Conservation (phyloP, 2,113 vertebrate genomes). For the Tamias sibiricus region DNA sequence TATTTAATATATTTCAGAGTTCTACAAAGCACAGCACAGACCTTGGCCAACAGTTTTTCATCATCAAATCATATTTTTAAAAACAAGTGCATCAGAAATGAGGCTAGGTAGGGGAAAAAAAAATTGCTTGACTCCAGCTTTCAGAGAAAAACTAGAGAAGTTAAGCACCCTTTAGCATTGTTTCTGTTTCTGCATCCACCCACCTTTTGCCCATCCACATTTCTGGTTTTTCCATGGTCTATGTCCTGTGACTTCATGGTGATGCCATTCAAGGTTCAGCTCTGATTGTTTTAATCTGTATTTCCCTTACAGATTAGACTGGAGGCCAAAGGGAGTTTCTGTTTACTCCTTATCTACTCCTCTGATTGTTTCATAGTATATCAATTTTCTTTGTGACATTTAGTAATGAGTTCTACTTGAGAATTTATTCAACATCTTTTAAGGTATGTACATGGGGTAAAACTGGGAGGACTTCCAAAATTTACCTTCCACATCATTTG, state of each 20-base stretch:
- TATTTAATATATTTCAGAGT: too few species aligned
- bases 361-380: neutral
- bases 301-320: neutral
- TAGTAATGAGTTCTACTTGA: neutral
- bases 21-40: neutral
- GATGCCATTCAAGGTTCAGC: neutral
- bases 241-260: accelerated
- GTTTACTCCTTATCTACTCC: neutral
- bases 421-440: neutral
- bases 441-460: neutral
- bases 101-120: neutral
- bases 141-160: neutral
- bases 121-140: neutral
- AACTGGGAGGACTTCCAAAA: neutral
- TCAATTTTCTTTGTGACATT: neutral
- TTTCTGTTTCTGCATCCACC: neutral
- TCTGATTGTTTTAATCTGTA: neutral
- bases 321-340: neutral
- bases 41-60: neutral
- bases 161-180: neutral
- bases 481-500: neutral
- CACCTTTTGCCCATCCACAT: neutral
- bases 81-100: neutral
- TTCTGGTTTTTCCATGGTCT: neutral
- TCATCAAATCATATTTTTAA: neutral